phyloP scores from a whole-genome alignment of 2,797 vertebrate genomes.

The Sciurus vulgaris region DNA sequence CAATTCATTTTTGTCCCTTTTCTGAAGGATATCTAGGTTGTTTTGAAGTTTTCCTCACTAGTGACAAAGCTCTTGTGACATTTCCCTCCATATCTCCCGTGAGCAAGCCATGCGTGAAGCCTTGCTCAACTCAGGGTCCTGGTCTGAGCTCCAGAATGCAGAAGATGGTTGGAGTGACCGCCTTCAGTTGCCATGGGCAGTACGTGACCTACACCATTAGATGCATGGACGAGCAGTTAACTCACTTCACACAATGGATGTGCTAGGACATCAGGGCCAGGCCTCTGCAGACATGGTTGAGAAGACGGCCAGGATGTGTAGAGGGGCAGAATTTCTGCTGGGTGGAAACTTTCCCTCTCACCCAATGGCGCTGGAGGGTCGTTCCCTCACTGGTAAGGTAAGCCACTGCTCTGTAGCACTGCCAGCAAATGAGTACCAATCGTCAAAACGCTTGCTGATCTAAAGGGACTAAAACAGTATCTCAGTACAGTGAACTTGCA shows the following conservation, averaged over 20 bases:
- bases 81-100: neutral
- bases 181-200: neutral
- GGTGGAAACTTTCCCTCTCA: neutral
- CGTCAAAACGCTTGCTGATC: neutral
- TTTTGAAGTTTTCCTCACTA: neutral
- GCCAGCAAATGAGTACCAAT: neutral
- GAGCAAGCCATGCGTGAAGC: neutral
- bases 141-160: neutral
- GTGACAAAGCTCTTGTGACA: neutral
- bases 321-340: neutral
- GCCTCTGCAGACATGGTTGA: neutral
- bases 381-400: neutral
- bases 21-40: neutral
- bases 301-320: neutral
- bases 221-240: neutral
- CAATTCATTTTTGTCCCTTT: neutral
- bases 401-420: fast-evolving
- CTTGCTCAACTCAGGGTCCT: neutral
- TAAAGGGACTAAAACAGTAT: neutral
- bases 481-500: neutral
- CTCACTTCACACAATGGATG: neutral
- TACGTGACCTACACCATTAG: neutral
- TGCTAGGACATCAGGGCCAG: neutral
- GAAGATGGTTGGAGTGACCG: neutral
- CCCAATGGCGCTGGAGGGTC: neutral